Base-by-base conservation (phyloP, 2,888 invertebrate species). In the Amphipoea oculea region DNA sequence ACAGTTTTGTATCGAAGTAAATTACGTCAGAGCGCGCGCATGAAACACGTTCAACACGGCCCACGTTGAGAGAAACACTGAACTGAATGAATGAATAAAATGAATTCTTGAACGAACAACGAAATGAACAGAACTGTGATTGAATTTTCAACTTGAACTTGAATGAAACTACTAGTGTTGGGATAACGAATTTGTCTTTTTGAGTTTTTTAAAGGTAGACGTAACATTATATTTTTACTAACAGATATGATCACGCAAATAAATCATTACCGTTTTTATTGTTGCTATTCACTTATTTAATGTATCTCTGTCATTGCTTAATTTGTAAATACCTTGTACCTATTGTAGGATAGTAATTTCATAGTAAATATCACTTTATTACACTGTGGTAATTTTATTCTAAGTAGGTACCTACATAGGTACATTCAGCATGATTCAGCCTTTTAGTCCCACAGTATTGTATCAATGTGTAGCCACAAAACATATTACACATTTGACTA, bases 1-100 rank as follows among this genome's bases (percentile, higher is more conserved):
- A 29, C 57, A 17, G 36, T 67, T 85, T 76, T 60, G 63, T 76
- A 54, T 82, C 89, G 89, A 87, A 82, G 62, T 86, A 79, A 79
- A 65, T 81, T 83, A 88, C 87, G 84, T 42, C 65, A n/a, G 42
- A 48, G 45, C 51, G 57, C 14, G 72, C 14, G 74, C 75, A 12
- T 4, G 0, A 48, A 11, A 75, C 51, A 82, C 88, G 72, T 68
- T 11, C 70, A 23, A 0, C 20, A 0, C 14, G 0, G 0, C 1
- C 4, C 60, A 67, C 78, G 65, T 76, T 86, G 79, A 88, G 76
- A 86, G 69, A 69, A 73, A 75, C 57, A 89, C 82, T 88, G 40
- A 40, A 42, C n/a, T 62, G 83, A 82, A 78, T 82, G 82, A 87
- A 75, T 78, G 75, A 86, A 80, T 42, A 60, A 76, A 57, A 71